phyloP scores from a whole-genome alignment of 2,113 vertebrate species.

The Nycticorax nycticorax region DNA sequence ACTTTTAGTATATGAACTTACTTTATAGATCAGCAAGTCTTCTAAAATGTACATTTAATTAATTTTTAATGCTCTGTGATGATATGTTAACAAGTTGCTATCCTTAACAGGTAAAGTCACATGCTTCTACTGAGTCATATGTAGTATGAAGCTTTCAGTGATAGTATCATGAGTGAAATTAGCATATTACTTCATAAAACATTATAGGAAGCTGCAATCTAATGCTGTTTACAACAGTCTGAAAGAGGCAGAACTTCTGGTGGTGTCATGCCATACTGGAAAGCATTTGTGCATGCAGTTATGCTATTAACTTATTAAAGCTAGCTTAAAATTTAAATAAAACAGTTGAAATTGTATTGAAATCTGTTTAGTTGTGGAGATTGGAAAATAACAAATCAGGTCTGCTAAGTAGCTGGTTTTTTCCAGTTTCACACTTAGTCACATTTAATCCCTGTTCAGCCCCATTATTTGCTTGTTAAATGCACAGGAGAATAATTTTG shows the following conservation, averaged over 20 bases:
- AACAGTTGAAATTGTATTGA: slow-evolving; percentile 33
- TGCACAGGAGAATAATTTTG: slow-evolving; percentile 18
- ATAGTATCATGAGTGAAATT: slow-evolving; percentile 52
- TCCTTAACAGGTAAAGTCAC: neutral
- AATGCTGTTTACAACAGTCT: slow-evolving; percentile 80
- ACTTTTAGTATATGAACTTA: neutral
- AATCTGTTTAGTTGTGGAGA: slow-evolving; percentile 36
- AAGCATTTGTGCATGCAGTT: slow-evolving; percentile 63
- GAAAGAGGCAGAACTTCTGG: slow-evolving; percentile 45
- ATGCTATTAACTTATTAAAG: slow-evolving; percentile 73
- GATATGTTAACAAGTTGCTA: neutral
- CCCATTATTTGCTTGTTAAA: slow-evolving; percentile 50
- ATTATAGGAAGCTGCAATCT: slow-evolving; percentile 76
- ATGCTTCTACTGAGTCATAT: neutral
- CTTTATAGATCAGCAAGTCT: neutral
- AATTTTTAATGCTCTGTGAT: neutral
- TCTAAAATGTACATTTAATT: neutral
- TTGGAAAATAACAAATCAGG: slow-evolving; percentile 46
- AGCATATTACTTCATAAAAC: slow-evolving; percentile 79
- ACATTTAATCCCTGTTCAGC: slow-evolving; percentile 25
- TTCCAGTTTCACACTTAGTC: neutral
- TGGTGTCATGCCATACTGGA: slow-evolving; percentile 46
- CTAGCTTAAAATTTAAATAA: slow-evolving; percentile 67
- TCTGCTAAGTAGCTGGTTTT: neutral
- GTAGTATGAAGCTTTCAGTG: neutral